Evolutionary conservation across 2,113 vertebrate genomes (phyloP).

Genomic region (Microtus oregoni): DNA sequence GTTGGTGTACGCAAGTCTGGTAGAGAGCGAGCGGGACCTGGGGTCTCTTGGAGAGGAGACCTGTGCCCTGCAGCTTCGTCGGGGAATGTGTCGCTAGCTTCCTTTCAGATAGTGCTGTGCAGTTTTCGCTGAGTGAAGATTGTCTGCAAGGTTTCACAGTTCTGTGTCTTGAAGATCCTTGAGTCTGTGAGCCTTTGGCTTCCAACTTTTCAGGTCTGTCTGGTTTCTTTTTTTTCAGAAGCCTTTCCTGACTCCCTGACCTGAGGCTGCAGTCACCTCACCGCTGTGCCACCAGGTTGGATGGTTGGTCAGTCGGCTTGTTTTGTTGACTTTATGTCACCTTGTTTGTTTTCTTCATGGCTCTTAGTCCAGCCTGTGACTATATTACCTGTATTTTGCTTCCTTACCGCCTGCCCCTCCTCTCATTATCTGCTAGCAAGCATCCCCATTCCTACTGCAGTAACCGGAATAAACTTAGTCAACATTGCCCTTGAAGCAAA

Average conservation of each 20-base stretch:
- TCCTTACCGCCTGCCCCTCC: not conserved
- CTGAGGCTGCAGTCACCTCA: not conserved
- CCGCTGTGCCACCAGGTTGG: not conserved
- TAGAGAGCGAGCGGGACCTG: not conserved
- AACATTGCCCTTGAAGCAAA: not conserved
- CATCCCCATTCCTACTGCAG: not conserved
- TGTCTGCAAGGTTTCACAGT: not conserved
- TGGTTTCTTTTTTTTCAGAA: not conserved
- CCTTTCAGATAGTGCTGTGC: not conserved
- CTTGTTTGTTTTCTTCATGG: conserved; percentile 5
- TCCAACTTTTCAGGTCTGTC: not conserved
- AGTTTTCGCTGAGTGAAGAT: not conserved
- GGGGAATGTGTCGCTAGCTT: not conserved
- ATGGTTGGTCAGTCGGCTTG: not conserved
- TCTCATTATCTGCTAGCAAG: not conserved
- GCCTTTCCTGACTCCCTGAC: not conserved
- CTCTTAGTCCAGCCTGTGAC: not conserved
- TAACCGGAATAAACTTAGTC: not conserved
- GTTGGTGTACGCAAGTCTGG: not conserved
- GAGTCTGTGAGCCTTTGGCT: not conserved
- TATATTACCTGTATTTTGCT: not conserved
- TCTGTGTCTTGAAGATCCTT: not conserved
- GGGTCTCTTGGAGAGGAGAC: not conserved
- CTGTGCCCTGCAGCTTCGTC: not conserved
- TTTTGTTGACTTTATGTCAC: not conserved